phyloP scores from a whole-genome alignment of 2,797 vertebrate genomes.

The Xenentodon cancila region DNA sequence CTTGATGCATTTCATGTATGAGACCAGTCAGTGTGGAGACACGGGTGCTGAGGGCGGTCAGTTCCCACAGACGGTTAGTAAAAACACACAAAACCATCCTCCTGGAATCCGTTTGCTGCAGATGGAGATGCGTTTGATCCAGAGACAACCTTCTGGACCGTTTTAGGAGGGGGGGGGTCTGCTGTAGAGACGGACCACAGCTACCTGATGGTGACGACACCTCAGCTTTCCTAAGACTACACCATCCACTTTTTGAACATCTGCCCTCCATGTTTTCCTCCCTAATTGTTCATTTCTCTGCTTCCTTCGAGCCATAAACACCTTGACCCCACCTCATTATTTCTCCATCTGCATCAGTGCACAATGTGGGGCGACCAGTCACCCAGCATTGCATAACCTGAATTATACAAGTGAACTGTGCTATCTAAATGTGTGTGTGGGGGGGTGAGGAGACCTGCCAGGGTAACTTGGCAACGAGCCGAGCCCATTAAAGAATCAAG shows the following conservation, averaged over 20 bases:
- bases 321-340: neutral
- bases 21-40: too few species aligned
- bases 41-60: too few species aligned
- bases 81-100: conserved; percentile 15
- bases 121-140: neutral
- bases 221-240: neutral
- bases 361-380: conserved; percentile 71
- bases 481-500: conserved; percentile 53
- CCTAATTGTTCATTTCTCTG: conserved; percentile 25
- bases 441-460: conserved; percentile 51
- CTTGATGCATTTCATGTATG: too few species aligned
- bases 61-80: conserved; percentile 7
- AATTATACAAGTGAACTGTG: conserved; percentile 75
- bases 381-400: conserved; percentile 74
- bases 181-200: too few species aligned
- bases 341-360: conserved; percentile 56
- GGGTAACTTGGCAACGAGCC: conserved; percentile 63
- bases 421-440: conserved; percentile 53
- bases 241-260: neutral
- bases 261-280: conserved; percentile 5
- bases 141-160: too few species aligned
- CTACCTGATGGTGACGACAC: neutral
- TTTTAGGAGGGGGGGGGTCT: too few species aligned
- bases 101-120: conserved; percentile 5
- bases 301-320: conserved; percentile 1